Evolutionary conservation across 2,113 vertebrate genomes (phyloP).

Genomic region (Alexandromys fortis): DNA sequence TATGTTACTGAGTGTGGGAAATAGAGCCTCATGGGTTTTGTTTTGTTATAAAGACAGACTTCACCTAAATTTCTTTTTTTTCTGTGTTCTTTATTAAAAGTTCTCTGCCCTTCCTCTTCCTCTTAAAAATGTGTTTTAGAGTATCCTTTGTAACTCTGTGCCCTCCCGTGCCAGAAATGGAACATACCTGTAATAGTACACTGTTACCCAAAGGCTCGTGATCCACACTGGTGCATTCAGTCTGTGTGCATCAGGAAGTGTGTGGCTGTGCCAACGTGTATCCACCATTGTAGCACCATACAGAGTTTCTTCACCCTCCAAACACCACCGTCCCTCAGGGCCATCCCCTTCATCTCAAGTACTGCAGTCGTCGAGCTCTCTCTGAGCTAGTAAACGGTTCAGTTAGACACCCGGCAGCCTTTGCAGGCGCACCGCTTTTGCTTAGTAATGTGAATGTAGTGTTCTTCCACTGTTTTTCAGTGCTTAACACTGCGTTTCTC

Average conservation of each 20-base stretch:
- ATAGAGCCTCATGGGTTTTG: neutral
- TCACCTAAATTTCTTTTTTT: neutral
- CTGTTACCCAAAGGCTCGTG: neutral
- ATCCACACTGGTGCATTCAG: neutral
- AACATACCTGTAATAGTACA: neutral
- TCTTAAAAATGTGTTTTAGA: neutral
- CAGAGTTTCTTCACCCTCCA: neutral
- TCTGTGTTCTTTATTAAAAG: neutral
- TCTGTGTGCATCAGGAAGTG: neutral
- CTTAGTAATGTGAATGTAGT: neutral
- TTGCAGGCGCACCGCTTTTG: neutral
- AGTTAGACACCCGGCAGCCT: neutral
- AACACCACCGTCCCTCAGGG: neutral
- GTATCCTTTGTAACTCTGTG: neutral
- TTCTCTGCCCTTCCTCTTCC: neutral
- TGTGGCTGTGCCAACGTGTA: neutral
- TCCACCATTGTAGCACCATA: too few species aligned
- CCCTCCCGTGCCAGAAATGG: neutral
- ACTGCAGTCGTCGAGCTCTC: neutral
- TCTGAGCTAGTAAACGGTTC: neutral
- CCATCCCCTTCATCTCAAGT: too few species aligned
- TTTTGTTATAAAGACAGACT: conserved; percentile 8
- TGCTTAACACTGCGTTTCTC: neutral
- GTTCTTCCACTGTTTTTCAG: neutral
- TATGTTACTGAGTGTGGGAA: neutral